Percentiles rank a stretch among this genome's conserved stretches.
These are phyloP conservation scores for Chrysina gloriosa DNA, from an alignment of 2,888 invertebrate genomes.

Conservation along the genomic window DNA sequence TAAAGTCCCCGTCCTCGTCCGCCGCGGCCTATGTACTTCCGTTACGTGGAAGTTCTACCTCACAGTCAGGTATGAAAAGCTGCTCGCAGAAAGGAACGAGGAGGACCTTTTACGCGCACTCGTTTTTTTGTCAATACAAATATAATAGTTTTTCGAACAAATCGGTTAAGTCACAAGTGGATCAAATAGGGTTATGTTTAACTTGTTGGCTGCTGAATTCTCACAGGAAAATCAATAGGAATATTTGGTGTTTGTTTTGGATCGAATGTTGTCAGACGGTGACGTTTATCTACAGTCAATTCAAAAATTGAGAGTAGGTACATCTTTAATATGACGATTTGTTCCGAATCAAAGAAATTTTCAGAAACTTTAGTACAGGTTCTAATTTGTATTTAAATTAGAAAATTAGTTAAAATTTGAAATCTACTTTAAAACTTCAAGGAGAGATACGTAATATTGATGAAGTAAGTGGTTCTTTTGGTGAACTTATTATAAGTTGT, in stretches of 20 bases:
- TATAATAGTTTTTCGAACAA: conserved; percentile 63
- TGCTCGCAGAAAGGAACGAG: conserved; percentile 52
- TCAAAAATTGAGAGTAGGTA: no score
- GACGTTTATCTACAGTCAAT: conserved; percentile 20
- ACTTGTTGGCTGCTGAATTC: conserved; percentile 48
- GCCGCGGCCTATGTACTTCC: not conserved
- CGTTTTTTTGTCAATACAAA: conserved; percentile 57
- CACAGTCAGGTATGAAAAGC: conserved; percentile 44
- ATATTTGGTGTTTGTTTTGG: conserved; percentile 41
- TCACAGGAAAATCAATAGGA: conserved; percentile 38
- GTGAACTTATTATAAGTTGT: no score
- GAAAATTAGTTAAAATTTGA: no score
- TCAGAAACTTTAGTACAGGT: no score
- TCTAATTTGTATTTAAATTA: no score
- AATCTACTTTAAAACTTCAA: no score
- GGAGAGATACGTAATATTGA: no score
- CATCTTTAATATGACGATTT: no score
- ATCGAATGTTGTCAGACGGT: conserved; percentile 23
- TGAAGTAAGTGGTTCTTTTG: no score
- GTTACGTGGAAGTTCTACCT: not conserved
- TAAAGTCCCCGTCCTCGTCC: conserved; percentile 5
- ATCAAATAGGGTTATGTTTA: conserved; percentile 58
- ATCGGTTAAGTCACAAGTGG: conserved; percentile 63
- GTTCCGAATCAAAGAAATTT: no score
- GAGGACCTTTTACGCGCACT: conserved; percentile 48